Base-by-base conservation (phyloP, 1,140 invertebrate species). In the Rhagoletis pomonella region DNA sequence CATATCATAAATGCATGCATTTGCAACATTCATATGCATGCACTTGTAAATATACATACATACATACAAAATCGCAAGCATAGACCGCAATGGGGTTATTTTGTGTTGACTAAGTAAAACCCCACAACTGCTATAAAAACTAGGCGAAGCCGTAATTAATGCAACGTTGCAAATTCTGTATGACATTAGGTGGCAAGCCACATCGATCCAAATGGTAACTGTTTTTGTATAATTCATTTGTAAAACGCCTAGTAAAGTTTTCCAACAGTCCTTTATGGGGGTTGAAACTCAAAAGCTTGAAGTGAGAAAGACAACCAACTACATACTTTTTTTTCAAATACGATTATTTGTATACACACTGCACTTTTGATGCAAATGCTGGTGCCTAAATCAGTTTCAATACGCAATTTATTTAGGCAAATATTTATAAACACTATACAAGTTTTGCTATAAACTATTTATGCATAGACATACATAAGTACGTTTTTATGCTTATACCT, bases 141-240 rank as follows among this genome's bases (percentile, higher is more conserved):
- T 62, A 85, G 58, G 29, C 84, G 58, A 85, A 85, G 58, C 84
- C 84, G 58, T 85, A 60, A 59, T 85, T 85, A 85, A 85, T 62
- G 84, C 84, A 62, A 62, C 84, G 5, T 59, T 62, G 50, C 81
- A 60, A 85, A 85, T 85, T 39, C 14, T 55, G 10, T 10, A 14
- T 7, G 50, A 29, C 17, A 12, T n/a, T 29, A 10, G 55, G 39
- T 17, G 42, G 67, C 17, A 47, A 50, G 44, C 44, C 10, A 55
- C 60, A 85, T 85, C 59, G 84, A 62, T 62, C 19, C 14, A 60
- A 60, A 42, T 44, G 29, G 12, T 39, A 85, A 62, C 12, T 62
- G n/a, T 14, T 29, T 29, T 0, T 29, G 29, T 29, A 29, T 1
- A 29, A 7, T 9, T 14, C 60, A 14, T 62, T 4, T 62, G 60